These are phyloP conservation scores for Leucoraja erinaceus DNA, from an alignment of 2,113 vertebrate species.

Conservation along the genomic window DNA sequence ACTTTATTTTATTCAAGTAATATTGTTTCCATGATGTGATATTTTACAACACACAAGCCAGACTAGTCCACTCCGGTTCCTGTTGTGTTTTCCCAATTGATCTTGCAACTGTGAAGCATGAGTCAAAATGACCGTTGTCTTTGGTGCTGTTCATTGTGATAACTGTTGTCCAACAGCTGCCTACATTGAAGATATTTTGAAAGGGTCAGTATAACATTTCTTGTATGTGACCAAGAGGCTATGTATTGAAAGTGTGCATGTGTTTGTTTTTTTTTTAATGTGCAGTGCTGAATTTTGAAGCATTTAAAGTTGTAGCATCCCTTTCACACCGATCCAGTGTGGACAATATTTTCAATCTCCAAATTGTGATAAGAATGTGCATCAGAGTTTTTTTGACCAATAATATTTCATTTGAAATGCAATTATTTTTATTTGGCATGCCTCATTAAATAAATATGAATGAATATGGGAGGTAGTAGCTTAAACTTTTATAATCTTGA, in stretches of 20 bases:
- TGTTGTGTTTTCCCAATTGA: neutral
- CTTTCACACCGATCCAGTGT: neutral
- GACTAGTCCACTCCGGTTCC: neutral
- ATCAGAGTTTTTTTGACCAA: neutral
- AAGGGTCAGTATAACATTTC: neutral
- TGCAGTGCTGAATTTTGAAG: conserved; percentile 21
- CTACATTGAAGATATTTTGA: neutral
- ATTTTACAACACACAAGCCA: neutral
- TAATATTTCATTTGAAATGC: neutral
- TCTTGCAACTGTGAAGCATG: conserved; percentile 1
- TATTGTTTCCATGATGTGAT: neutral
- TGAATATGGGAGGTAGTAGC: neutral
- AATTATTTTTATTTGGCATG: neutral
- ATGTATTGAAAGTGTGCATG: conserved; percentile 10
- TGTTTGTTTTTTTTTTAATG: neutral
- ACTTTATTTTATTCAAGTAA: neutral
- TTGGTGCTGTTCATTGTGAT: neutral
- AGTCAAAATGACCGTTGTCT: neutral
- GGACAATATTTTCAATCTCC: neutral
- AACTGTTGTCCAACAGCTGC: neutral
- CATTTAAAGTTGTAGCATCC: conserved; percentile 30
- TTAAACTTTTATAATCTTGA: neutral
- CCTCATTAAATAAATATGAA: neutral
- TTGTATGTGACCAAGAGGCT: conserved; percentile 20
- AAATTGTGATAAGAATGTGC: neutral